Evolutionary conservation across 2,888 invertebrate species (phyloP), one percentile per base, ranked within the genome.

Genomic region (Seira musarum): DNA sequence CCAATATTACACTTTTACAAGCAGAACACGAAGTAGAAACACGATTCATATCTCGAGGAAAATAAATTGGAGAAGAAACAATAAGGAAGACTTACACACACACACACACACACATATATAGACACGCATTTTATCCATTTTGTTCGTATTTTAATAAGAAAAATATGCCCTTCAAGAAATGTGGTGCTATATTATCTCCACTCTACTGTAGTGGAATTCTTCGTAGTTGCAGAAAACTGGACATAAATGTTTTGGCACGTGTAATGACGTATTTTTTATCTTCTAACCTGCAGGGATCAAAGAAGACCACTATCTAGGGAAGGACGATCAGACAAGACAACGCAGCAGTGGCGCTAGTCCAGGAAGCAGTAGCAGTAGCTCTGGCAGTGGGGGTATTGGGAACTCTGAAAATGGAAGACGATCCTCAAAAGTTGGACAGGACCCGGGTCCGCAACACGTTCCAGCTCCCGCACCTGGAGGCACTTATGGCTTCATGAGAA

Each of bases 221-320:
- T 40, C 40, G 57, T n/a, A 57, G 57, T n/a, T 17, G 15, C 57
- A 15, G n/a, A 57, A 46, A 46, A 6, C 8, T 5, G 46, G 22
- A 24, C 13, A 5, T 60, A 25, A 25, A 25, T 21, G 35, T 80
- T 82, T 80, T 30, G 64, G 22, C 73, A 79, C 74, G 74, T 75
- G 65, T 70, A 61, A 65, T 64, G 65, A 61, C 13, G 22, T 13
- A 25, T 22, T 77, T 22, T 70, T 13, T 49, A 24, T 49, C 19
- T 35, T 73, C 65, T 60, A 40, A 73, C 69, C 60, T 71, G 10
- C 77, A 84, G 87, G 87, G 24, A 81, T 86, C 81, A 86, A 87
- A 78, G 87, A 86, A 57, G 86, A 86, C 71, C 83, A 84, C 70
- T 83, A 82, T 64, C 83, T 84, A 19, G 64, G 46, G 10, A 67